phyloP scores from a whole-genome alignment of 1,140 invertebrate genomes.

The Batillaria attramentaria region DNA sequence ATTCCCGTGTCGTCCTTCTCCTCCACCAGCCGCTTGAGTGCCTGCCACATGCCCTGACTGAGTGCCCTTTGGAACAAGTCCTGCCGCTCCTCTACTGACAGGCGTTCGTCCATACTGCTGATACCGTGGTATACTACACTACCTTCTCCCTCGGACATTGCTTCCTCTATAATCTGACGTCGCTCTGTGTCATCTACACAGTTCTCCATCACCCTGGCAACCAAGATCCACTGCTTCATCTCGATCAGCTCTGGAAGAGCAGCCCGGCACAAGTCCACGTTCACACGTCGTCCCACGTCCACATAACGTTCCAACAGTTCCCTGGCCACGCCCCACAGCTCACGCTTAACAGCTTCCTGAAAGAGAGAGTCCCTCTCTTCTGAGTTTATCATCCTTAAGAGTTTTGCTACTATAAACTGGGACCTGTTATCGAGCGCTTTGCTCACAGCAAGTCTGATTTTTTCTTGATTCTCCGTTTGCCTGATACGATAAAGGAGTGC shows the following conservation, averaged over 20 bases:
- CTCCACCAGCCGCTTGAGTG: background rate
- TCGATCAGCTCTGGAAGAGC: conserved; percentile 15
- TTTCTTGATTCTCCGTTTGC: too few relatives aligned
- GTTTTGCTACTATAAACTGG: too few relatives aligned
- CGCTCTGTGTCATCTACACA: background rate
- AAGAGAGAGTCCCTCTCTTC: too few relatives aligned
- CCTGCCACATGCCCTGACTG: conserved; percentile 2
- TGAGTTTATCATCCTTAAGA: too few relatives aligned
- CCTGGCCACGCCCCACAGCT: too few relatives aligned
- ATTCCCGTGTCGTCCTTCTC: background rate
- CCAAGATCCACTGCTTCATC: conserved; percentile 11
- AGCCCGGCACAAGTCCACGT: background rate
- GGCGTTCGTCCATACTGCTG: background rate
- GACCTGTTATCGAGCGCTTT: too few relatives aligned
- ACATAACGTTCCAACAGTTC: too few relatives aligned
- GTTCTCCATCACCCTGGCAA: conserved; percentile 14
- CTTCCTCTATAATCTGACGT: conserved; percentile 1
- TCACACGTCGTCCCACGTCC: too few relatives aligned
- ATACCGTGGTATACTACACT: background rate
- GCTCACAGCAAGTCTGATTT: too few relatives aligned
- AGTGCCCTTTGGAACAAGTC: conserved; percentile 3
- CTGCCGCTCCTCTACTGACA: background rate
- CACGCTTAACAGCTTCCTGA: too few relatives aligned
- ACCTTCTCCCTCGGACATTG: background rate
- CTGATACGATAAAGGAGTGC: too few relatives aligned